Evolutionary conservation across 2,888 invertebrate species (phyloP).

Genomic region (Biston betularia): DNA sequence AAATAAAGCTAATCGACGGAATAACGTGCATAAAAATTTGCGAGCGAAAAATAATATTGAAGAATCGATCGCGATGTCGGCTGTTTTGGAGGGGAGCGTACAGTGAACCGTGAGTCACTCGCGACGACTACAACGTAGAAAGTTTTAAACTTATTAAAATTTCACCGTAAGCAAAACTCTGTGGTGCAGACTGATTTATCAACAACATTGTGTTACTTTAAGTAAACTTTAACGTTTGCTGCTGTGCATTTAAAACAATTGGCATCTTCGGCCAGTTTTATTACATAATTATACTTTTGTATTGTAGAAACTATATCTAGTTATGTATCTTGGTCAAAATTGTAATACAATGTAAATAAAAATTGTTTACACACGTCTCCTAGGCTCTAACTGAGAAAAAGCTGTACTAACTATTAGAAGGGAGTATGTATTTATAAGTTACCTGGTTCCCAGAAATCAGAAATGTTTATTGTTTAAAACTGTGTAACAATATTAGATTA

Average conservation of each 20-base stretch:
- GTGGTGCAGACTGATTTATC: slow-evolving; percentile 58
- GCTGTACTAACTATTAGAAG: no score
- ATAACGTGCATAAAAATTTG: slow-evolving; percentile 48
- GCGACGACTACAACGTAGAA: slow-evolving; percentile 68
- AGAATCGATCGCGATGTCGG: slow-evolving; percentile 55
- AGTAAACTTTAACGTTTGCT: background rate
- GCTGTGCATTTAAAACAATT: background rate
- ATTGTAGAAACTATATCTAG: no score
- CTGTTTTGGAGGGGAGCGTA: slow-evolving; percentile 61
- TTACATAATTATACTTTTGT: no score
- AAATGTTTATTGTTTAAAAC: no score
- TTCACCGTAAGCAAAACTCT: slow-evolving; percentile 76
- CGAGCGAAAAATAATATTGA: slow-evolving; percentile 43
- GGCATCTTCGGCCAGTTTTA: no score
- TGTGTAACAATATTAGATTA: no score
- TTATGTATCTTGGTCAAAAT: no score
- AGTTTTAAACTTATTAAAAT: slow-evolving; percentile 80
- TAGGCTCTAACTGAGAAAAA: no score
- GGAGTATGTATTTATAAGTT: no score
- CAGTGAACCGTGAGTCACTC: slow-evolving; percentile 70
- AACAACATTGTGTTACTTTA: slow-evolving; percentile 26
- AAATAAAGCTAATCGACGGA: slow-evolving; percentile 47
- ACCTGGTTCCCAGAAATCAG: no score
- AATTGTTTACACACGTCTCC: no score
- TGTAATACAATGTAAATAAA: no score